Evolutionary conservation across 2,797 vertebrate genomes (phyloP).

Genomic region (Tiaroga cobitis): DNA sequence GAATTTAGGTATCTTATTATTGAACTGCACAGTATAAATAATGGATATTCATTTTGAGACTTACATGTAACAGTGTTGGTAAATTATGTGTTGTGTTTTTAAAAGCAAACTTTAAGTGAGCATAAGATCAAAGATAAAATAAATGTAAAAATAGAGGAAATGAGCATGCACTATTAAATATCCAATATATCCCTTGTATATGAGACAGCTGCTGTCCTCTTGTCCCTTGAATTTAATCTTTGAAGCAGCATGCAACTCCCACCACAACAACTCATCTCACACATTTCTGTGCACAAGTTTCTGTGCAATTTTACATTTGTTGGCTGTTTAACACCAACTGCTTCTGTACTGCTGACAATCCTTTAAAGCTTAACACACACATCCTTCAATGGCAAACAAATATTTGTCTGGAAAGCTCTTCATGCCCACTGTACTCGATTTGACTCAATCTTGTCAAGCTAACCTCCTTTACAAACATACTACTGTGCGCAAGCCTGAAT

Average conservation of each 20-base stretch:
- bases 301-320: constrained; percentile 67
- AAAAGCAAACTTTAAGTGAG: background rate
- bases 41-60: background rate
- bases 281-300: constrained; percentile 67
- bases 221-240: constrained; percentile 23
- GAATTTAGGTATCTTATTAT: background rate
- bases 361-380: constrained; percentile 60
- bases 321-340: constrained; percentile 68
- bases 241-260: constrained; percentile 50
- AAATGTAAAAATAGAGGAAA: background rate
- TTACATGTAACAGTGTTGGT: background rate
- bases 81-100: background rate
- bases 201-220: constrained; percentile 12
- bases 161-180: background rate
- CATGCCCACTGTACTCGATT: constrained; percentile 37
- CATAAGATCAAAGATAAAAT: background rate
- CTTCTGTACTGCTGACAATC: constrained; percentile 56
- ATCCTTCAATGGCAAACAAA: constrained; percentile 31
- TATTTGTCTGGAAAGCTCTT: constrained; percentile 37
- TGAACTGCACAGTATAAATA: background rate
- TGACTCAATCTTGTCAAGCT: constrained; percentile 31
- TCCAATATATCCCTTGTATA: constrained; percentile 4
- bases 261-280: constrained; percentile 57
- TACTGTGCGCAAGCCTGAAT: background rate
- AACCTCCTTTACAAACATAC: constrained; percentile 25